Evolutionary conservation across 2,888 invertebrate genomes (phyloP).

Genomic region (Scaeva pyrastri): DNA sequence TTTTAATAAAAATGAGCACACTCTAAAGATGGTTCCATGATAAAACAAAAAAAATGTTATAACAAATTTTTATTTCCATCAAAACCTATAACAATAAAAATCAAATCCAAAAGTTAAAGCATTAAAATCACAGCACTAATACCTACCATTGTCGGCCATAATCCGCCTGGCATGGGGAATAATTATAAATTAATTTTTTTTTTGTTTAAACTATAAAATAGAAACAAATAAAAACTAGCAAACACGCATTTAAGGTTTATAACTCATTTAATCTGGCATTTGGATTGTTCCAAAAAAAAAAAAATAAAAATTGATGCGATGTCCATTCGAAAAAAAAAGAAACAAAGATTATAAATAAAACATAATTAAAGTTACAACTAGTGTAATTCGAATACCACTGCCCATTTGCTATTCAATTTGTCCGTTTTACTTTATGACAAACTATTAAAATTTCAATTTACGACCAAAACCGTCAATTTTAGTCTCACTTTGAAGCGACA

Average conservation of each 20-base stretch:
- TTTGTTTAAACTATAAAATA: conserved; percentile 15
- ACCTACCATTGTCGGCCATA: conserved; percentile 21
- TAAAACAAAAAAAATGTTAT: background rate
- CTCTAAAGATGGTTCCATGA: conserved; percentile 1
- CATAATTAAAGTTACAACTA: background rate
- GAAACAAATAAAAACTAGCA: conserved; percentile 25
- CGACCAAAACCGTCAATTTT: conserved; percentile 4
- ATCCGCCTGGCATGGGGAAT: background rate
- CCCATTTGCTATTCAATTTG: conserved; percentile 19
- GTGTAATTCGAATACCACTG: background rate
- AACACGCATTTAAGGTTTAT: conserved; percentile 21
- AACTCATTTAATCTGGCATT: conserved; percentile 30
- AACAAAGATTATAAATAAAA: background rate
- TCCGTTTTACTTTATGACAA: conserved; percentile 7
- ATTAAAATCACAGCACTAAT: conserved; percentile 8
- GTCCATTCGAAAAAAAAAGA: background rate
- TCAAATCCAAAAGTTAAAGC: conserved; percentile 11
- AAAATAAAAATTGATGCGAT: background rate
- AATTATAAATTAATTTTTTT: conserved; percentile 19
- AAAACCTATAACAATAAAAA: conserved; percentile 27
- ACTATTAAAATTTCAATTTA: conserved; percentile 15
- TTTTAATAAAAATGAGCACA: conserved; percentile 3
- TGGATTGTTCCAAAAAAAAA: background rate
- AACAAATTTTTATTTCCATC: conserved; percentile 4
- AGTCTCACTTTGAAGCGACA: conserved; percentile 1